Conservation (phyloP, 2,797 vertebrate species). For the Sparidentex hasta region DNA sequence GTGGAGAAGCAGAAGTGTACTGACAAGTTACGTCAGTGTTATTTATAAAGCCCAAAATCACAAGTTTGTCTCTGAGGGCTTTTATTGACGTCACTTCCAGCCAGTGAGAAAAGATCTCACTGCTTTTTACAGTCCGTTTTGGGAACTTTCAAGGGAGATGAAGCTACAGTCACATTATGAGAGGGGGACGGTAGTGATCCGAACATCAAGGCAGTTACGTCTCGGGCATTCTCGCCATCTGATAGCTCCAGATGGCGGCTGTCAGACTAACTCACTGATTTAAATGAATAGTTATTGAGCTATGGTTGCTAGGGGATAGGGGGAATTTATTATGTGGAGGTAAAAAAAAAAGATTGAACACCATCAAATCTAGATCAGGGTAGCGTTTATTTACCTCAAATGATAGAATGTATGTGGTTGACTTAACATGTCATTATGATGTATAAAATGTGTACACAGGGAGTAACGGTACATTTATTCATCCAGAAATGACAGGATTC, state of each 20-base stretch:
- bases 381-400: background rate
- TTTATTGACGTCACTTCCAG: slow-evolving; percentile 61
- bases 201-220: slow-evolving; percentile 12
- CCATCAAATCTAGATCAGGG: background rate
- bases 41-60: slow-evolving; percentile 61
- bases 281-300: slow-evolving; percentile 10
- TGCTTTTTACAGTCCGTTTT: slow-evolving; percentile 48
- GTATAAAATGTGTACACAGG: background rate
- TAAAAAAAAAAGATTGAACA: background rate
- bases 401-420: background rate
- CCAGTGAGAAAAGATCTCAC: slow-evolving; percentile 31
- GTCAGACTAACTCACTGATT: slow-evolving; percentile 7
- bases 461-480: too few relatives aligned
- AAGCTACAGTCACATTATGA: slow-evolving; percentile 14
- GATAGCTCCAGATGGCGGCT: slow-evolving; percentile 32
- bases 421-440: background rate
- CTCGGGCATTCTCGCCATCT: background rate
- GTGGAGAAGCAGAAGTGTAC: slow-evolving; percentile 20
- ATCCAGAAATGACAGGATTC: too few relatives aligned
- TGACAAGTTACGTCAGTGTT: slow-evolving; percentile 48
- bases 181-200: slow-evolving; percentile 1
- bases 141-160: slow-evolving; percentile 40
- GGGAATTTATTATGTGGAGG: background rate
- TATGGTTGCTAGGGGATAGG: background rate
- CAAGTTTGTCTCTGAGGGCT: slow-evolving; percentile 57